Evolutionary conservation across 1,140 invertebrate genomes (phyloP).

Genomic region (Drosophila equinoxialis): DNA sequence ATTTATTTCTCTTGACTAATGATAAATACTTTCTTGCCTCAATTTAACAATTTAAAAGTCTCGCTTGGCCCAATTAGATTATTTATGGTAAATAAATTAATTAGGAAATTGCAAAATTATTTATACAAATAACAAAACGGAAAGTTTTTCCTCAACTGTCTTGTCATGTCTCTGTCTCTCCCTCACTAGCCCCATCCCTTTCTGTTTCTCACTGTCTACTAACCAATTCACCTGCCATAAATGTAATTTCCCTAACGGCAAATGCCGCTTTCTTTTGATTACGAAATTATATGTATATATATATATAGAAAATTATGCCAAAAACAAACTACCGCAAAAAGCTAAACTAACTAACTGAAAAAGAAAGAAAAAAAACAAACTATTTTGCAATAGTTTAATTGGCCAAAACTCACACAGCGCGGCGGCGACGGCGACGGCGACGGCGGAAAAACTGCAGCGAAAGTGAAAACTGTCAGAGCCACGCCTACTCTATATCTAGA

Average conservation of each 20-base stretch:
- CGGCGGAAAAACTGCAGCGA: slow-evolving; percentile 45
- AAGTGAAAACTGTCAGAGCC: slow-evolving; percentile 46
- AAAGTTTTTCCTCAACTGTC: slow-evolving; percentile 25
- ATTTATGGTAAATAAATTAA: too few relatives aligned
- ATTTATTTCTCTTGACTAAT: too few relatives aligned
- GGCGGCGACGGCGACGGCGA: slow-evolving; percentile 2
- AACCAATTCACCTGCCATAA: slow-evolving; percentile 18
- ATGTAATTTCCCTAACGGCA: slow-evolving; percentile 54
- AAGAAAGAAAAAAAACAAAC: neutral
- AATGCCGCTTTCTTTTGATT: slow-evolving; percentile 63
- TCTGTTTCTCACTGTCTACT: too few relatives aligned
- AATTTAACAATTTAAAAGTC: too few relatives aligned
- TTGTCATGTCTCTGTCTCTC: slow-evolving; percentile 24
- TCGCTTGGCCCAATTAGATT: too few relatives aligned
- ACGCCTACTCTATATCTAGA: slow-evolving; percentile 18
- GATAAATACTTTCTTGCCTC: too few relatives aligned
- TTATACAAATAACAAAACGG: neutral
- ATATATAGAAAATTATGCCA: slow-evolving; percentile 45
- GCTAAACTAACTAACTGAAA: slow-evolving; percentile 8
- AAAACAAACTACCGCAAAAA: slow-evolving; percentile 39
- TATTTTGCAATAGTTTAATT: slow-evolving; percentile 72
- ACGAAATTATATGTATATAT: slow-evolving; percentile 34
- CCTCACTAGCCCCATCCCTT: neutral
- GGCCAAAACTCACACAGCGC: slow-evolving; percentile 38
- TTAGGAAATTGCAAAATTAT: neutral